These are phyloP conservation scores for Melanerpes aurifrons DNA, from an alignment of 2,113 vertebrate species.

Conservation along the genomic window DNA sequence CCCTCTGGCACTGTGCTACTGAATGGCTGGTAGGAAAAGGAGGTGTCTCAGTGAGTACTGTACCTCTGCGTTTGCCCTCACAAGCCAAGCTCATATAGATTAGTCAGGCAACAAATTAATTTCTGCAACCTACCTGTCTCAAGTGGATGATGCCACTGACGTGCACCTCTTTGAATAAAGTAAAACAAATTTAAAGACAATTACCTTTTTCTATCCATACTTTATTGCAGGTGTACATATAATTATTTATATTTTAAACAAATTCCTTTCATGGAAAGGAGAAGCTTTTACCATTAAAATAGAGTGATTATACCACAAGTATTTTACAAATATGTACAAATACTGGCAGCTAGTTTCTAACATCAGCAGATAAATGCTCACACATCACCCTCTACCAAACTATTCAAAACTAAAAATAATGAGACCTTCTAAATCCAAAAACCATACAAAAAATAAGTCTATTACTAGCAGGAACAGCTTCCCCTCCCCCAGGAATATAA, in stretches of 20 bases:
- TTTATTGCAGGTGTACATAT: conserved; percentile 68
- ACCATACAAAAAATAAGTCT: conserved; percentile 3
- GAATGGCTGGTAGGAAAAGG: neutral
- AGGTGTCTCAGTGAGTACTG: neutral
- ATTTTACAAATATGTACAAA: conserved; percentile 71
- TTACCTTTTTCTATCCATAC: conserved; percentile 25
- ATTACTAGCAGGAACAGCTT: neutral
- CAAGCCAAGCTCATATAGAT: neutral
- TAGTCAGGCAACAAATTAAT: neutral
- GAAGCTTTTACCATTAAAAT: conserved; percentile 58
- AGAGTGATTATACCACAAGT: conserved; percentile 30
- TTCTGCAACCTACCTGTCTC: neutral
- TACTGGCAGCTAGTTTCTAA: conserved; percentile 60
- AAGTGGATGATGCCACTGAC: neutral
- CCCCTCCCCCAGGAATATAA: conserved; percentile 1
- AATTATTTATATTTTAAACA: conserved; percentile 54
- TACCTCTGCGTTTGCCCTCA: neutral
- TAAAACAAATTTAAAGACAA: neutral
- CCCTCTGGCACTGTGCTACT: neutral
- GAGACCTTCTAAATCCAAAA: neutral
- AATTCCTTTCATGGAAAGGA: conserved; percentile 75
- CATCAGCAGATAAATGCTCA: conserved; percentile 37
- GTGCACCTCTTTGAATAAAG: neutral
- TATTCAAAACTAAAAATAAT: conserved; percentile 12
- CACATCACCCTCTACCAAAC: neutral